These are phyloP conservation scores for Drosophila nigricruria DNA, from an alignment of 2,888 invertebrate genomes.

Conservation along the genomic window DNA sequence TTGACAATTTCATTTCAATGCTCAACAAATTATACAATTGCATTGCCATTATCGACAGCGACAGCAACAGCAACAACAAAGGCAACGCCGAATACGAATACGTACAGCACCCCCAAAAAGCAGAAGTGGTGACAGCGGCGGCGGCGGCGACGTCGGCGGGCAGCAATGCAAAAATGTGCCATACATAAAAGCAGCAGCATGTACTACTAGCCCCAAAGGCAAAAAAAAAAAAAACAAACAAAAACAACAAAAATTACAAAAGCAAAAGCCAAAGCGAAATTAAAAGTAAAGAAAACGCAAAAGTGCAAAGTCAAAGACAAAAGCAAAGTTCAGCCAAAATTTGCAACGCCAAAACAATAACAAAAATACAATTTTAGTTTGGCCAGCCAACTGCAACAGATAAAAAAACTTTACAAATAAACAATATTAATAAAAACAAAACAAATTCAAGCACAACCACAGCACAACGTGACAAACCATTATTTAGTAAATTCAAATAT, in stretches of 20 bases:
- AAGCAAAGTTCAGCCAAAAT: slow-evolving; percentile 41
- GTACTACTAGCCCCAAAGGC: slow-evolving; percentile 26
- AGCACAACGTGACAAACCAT: slow-evolving; percentile 53
- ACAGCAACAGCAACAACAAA: slow-evolving; percentile 17
- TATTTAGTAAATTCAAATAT: slow-evolving; percentile 35
- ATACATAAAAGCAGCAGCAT: slow-evolving; percentile 50
- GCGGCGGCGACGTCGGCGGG: slow-evolving; percentile 19
- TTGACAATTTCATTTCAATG: slow-evolving; percentile 60
- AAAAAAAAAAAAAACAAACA: slow-evolving; percentile 11
- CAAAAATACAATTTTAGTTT: slow-evolving; percentile 25
- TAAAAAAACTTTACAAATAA: slow-evolving; percentile 16
- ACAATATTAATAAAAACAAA: slow-evolving; percentile 17
- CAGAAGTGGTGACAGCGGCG: slow-evolving; percentile 31
- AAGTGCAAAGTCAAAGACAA: slow-evolving; percentile 52
- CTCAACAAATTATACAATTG: slow-evolving; percentile 74
- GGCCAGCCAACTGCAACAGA: slow-evolving; percentile 13
- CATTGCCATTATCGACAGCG: slow-evolving; percentile 55
- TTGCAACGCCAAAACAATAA: slow-evolving; percentile 21
- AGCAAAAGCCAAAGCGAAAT: slow-evolving; percentile 1
- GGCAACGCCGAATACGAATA: slow-evolving; percentile 31
- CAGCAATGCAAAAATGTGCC: slow-evolving; percentile 55
- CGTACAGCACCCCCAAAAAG: slow-evolving; percentile 77
- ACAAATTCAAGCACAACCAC: slow-evolving; percentile 30
- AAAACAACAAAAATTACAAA: too few species aligned
- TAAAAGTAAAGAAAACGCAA: slow-evolving; percentile 32